phyloP scores from a whole-genome alignment of 2,797 vertebrate species.

The Sus cebifrons region DNA sequence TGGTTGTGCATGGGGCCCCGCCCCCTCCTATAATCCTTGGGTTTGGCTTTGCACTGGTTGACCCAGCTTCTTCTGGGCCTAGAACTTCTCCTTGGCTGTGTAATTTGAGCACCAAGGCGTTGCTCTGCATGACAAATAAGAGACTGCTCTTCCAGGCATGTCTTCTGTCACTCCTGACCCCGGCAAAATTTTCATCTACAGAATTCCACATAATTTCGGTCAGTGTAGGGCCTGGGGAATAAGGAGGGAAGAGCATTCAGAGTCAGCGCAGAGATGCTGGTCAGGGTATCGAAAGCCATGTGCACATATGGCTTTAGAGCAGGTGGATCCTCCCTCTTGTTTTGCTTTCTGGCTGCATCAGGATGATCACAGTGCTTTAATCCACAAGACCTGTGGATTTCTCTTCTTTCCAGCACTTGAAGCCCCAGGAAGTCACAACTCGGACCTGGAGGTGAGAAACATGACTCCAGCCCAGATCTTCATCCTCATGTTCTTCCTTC shows the following conservation, averaged over 20 bases:
- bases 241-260: constrained; percentile 84
- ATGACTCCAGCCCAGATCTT: constrained; percentile 1
- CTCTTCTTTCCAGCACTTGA: background rate
- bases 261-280: constrained; percentile 91
- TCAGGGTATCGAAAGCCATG: constrained; percentile 94
- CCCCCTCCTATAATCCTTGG: constrained; percentile 93
- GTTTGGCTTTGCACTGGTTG: constrained; percentile 93
- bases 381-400: constrained; percentile 64
- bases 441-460: background rate
- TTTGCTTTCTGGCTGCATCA: constrained; percentile 96
- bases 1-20: constrained; percentile 94
- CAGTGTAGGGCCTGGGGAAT: constrained; percentile 92
- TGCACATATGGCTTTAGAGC: constrained; percentile 93
- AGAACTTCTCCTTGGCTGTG: constrained; percentile 94
- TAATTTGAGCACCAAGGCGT: constrained; percentile 95
- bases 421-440: background rate
- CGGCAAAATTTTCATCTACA: constrained; percentile 95
- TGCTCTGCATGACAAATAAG: constrained; percentile 94
- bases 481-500: background rate
- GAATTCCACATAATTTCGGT: constrained; percentile 95
- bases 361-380: constrained; percentile 92
- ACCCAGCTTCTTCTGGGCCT: constrained; percentile 93
- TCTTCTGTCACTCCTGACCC: constrained; percentile 94
- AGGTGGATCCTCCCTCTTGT: constrained; percentile 94
- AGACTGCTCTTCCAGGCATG: constrained; percentile 95